These are phyloP conservation scores for Platycnemis pennipes DNA, from an alignment of 2,888 invertebrate genomes.

Conservation along the genomic window DNA sequence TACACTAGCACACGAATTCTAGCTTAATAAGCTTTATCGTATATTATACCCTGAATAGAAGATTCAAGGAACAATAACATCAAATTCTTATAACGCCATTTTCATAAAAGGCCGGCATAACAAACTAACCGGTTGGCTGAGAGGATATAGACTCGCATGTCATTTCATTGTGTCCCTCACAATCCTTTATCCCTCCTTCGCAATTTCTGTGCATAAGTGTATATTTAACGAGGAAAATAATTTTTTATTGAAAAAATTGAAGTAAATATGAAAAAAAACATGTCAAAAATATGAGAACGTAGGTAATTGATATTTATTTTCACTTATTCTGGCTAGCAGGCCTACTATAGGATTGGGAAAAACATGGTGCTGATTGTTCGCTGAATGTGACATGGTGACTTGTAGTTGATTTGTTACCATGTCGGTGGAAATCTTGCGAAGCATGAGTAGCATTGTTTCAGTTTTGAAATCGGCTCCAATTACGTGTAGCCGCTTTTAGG, in stretches of 20 bases:
- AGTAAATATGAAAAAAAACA: not conserved
- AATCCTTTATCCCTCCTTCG: not conserved
- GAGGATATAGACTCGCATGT: not conserved
- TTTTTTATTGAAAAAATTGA: not conserved
- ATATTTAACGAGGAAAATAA: not conserved
- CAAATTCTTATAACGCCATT: not conserved
- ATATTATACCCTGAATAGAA: too few relatives aligned
- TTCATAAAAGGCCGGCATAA: slow-evolving; percentile 17
- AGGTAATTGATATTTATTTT: not conserved
- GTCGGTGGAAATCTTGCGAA: not conserved
- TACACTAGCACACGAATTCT: too few relatives aligned
- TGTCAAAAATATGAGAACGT: not conserved
- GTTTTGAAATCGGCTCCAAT: not conserved
- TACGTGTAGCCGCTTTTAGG: not conserved
- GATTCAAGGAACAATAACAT: not conserved
- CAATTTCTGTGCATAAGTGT: not conserved
- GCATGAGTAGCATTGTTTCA: not conserved
- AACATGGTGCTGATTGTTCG: not conserved
- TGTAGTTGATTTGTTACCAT: not conserved
- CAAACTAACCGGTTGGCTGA: not conserved
- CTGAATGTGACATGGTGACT: not conserved
- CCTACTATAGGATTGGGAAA: not conserved
- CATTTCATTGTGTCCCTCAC: not conserved
- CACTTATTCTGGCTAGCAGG: not conserved
- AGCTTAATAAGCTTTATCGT: too few relatives aligned